Conservation (phyloP, 2,888 invertebrate species). For the Dugesia japonica region DNA sequence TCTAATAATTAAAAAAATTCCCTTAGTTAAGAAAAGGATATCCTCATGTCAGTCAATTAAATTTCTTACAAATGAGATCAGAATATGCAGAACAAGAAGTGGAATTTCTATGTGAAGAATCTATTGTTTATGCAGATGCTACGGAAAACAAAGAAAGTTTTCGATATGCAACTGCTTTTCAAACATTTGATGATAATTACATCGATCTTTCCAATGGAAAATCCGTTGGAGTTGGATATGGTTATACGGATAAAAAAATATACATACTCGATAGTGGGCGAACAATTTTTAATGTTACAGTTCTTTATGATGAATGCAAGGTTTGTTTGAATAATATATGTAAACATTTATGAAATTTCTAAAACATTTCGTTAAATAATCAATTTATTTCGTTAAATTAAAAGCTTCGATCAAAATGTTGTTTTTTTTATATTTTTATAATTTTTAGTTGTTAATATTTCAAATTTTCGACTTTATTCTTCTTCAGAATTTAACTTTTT, state of each 20-base stretch:
- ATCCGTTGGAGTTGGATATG: not conserved
- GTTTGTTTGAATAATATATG: not conserved
- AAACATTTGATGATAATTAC: slow-evolving; percentile 11
- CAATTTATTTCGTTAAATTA: no score
- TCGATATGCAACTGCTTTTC: not conserved
- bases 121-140: not conserved
- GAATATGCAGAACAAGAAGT: slow-evolving; percentile 1
- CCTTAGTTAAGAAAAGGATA: not conserved
- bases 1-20: not conserved
- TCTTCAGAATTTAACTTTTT: no score
- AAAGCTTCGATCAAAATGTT: no score
- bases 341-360: no score
- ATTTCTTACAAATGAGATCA: not conserved
- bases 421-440: no score
- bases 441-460: no score
- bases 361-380: no score
- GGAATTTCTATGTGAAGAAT: not conserved
- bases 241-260: not conserved
- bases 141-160: not conserved
- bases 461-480: no score
- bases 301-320: slow-evolving; percentile 3
- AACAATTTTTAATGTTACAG: not conserved
- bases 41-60: not conserved
- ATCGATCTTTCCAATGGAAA: not conserved
- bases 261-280: not conserved